Evolutionary conservation across 1,140 invertebrate genomes (phyloP).

Genomic region (Ostrea edulis): DNA sequence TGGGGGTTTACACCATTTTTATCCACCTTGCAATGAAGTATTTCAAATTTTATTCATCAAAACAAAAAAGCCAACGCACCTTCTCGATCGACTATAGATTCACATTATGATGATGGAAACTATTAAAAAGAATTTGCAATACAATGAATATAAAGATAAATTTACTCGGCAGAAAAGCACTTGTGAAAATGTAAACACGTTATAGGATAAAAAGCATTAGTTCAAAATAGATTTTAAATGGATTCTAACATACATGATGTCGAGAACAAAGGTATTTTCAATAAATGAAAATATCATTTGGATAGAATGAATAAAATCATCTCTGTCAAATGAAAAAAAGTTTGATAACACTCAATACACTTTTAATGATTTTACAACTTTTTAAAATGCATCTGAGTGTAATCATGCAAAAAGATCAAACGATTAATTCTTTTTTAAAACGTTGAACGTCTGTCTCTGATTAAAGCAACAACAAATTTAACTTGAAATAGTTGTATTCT

Average conservation of each 20-base stretch:
- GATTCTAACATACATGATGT: not conserved
- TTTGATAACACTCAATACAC: too few relatives aligned
- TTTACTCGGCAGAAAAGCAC: not conserved
- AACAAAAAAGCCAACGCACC: not conserved
- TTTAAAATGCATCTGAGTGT: too few relatives aligned
- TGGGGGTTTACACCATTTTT: not conserved
- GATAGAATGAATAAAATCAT: too few relatives aligned
- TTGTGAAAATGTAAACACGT: constrained; percentile 8
- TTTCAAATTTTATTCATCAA: not conserved
- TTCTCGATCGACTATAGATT: not conserved
- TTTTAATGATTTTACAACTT: too few relatives aligned
- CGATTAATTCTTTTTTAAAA: too few relatives aligned
- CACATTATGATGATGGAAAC: not conserved
- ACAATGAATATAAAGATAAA: not conserved
- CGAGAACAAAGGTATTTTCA: too few relatives aligned
- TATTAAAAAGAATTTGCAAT: not conserved
- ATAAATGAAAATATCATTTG: too few relatives aligned
- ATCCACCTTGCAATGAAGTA: not conserved
- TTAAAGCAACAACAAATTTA: too few relatives aligned
- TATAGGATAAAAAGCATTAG: not conserved
- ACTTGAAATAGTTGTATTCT: too few relatives aligned
- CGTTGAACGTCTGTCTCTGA: too few relatives aligned
- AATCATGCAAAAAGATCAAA: too few relatives aligned
- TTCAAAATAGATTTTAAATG: constrained; percentile 23
- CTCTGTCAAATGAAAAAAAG: too few relatives aligned